These are phyloP conservation scores for Sminthopsis crassicaudata DNA, from an alignment of 2,113 vertebrate genomes.

Conservation along the genomic window DNA sequence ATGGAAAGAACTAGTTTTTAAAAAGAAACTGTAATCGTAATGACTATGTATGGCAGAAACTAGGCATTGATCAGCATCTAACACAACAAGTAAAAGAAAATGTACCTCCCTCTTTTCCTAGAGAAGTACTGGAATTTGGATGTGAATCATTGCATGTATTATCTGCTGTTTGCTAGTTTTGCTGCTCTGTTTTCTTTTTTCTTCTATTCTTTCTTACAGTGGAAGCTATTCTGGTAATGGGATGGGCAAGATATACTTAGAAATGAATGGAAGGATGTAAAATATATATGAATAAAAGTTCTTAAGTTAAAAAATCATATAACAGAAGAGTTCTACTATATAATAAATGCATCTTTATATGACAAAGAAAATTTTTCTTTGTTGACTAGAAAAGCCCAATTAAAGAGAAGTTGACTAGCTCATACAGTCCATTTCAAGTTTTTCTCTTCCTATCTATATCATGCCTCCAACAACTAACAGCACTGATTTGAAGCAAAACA, in stretches of 20 bases:
- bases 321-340: neutral
- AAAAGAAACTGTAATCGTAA: neutral
- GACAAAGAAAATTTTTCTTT: neutral
- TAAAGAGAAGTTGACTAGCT: neutral
- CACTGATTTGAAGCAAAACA: conserved; percentile 3
- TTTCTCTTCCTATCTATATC: neutral
- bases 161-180: neutral
- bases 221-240: neutral
- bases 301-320: neutral
- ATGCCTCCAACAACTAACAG: conserved; percentile 23
- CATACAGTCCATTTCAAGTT: conserved; percentile 7
- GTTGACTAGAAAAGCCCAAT: neutral
- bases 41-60: neutral
- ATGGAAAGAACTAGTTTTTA: neutral
- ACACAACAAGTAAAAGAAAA: neutral
- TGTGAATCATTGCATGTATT: neutral
- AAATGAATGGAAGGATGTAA: neutral
- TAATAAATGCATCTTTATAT: neutral
- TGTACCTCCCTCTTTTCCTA: neutral
- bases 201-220: neutral
- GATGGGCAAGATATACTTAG: neutral
- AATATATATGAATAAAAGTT: neutral
- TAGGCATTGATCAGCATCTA: no score
- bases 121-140: neutral
- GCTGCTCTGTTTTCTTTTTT: neutral